phyloP scores from a whole-genome alignment of 2,797 vertebrate genomes.

The Pelochelys cantorii region DNA sequence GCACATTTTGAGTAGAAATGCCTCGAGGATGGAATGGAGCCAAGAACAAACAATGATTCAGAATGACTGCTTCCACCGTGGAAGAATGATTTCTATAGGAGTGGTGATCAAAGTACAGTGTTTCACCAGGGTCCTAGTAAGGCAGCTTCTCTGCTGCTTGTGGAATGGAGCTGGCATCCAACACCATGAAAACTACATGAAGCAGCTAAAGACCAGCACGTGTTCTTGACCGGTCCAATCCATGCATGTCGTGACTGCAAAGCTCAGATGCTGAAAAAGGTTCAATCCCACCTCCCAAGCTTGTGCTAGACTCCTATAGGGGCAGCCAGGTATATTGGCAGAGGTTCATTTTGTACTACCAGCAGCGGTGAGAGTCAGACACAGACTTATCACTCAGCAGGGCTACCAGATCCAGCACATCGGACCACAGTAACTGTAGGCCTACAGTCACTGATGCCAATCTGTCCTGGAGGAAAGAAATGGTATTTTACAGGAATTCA shows the following conservation, averaged over 20 bases:
- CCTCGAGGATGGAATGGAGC: not conserved
- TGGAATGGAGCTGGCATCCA: not conserved
- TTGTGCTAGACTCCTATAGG: not conserved
- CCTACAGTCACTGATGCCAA: not conserved
- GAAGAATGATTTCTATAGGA: not conserved
- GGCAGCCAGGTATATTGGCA: not conserved
- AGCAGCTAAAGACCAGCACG: not conserved
- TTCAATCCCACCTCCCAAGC: not conserved
- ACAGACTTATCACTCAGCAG: not conserved
- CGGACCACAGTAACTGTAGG: not conserved
- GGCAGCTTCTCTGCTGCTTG: not conserved
- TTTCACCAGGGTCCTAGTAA: not conserved
- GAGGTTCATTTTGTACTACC: not conserved
- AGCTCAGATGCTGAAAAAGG: not conserved
- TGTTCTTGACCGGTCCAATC: not conserved
- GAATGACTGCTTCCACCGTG: not conserved
- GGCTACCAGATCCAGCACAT: too few relatives aligned
- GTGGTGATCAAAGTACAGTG: not conserved
- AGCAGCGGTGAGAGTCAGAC: not conserved
- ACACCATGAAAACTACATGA: not conserved
- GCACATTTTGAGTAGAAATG: not conserved
- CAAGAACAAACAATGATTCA: not conserved
- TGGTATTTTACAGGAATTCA: rapidly evolving
- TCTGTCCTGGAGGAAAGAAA: not conserved
- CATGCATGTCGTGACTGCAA: not conserved